These are phyloP conservation scores for Spicauda simplicius DNA, from an alignment of 2,888 invertebrate species.

Conservation along the genomic window DNA sequence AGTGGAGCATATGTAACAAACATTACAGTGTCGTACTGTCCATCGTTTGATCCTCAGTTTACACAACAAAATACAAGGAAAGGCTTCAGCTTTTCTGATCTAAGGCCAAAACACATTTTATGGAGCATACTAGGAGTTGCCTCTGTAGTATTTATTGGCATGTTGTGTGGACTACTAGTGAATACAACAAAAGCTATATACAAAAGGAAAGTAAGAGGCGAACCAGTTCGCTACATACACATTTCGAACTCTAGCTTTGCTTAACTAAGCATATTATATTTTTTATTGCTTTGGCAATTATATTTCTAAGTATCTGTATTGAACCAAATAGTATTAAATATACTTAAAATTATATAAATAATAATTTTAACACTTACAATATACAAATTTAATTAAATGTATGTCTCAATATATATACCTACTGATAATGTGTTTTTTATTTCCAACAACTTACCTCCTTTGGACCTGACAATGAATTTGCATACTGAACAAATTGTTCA, in stretches of 20 bases:
- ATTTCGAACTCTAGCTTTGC: slow-evolving; percentile 65
- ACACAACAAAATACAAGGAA: slow-evolving; percentile 38
- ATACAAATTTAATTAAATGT: neutral
- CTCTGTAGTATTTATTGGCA: slow-evolving; percentile 65
- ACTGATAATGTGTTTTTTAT: slow-evolving; percentile 29
- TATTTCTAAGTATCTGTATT: slow-evolving; percentile 22
- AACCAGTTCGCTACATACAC: slow-evolving; percentile 72
- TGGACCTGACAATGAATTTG: slow-evolving; percentile 87
- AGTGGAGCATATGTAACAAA: slow-evolving; percentile 73
- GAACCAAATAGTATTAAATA: slow-evolving; percentile 35
- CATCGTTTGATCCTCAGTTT: slow-evolving; percentile 58
- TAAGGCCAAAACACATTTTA: slow-evolving; percentile 73
- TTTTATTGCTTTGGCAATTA: slow-evolving; percentile 37
- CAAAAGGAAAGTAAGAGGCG: slow-evolving; percentile 62
- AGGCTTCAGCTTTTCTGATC: slow-evolving; percentile 59
- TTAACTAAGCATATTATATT: slow-evolving; percentile 48
- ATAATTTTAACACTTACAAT: too few species aligned
- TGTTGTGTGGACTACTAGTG: slow-evolving; percentile 68
- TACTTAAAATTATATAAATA: neutral
- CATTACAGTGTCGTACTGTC: slow-evolving; percentile 69
- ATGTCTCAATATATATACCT: neutral
- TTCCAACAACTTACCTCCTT: slow-evolving; percentile 83
- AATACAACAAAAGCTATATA: slow-evolving; percentile 68
- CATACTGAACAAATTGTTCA: slow-evolving; percentile 90
- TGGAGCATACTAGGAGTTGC: slow-evolving; percentile 78